Conservation (phyloP, 2,113 vertebrate genomes). For the Macroglossus sobrinus region DNA sequence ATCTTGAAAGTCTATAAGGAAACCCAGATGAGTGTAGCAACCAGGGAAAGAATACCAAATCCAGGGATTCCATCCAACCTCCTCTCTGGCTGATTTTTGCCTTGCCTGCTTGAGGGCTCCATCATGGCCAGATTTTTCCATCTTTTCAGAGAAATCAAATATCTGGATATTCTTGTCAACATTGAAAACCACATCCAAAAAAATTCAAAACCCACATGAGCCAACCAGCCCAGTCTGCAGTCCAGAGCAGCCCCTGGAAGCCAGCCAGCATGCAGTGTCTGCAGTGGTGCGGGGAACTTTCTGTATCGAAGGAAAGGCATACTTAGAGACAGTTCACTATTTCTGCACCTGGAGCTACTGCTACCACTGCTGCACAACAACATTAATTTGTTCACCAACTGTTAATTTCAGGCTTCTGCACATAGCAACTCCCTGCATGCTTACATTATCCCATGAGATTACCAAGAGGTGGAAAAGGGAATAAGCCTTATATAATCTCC, state of each 20-base stretch:
- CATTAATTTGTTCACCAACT: background rate
- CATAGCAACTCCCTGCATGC: background rate
- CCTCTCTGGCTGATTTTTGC: background rate
- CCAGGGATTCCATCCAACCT: background rate
- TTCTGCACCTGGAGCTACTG: background rate
- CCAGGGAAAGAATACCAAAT: background rate
- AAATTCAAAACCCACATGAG: background rate
- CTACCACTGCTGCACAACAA: background rate
- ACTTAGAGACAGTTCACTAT: conserved; percentile 1
- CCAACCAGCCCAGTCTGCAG: background rate
- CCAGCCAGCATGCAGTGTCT: background rate
- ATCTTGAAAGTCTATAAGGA: background rate
- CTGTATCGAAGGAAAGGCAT: background rate
- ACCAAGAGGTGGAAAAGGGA: background rate
- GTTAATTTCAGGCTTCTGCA: background rate
- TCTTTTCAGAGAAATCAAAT: conserved; percentile 27
- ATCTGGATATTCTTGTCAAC: background rate
- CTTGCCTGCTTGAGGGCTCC: background rate
- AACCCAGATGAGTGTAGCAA: background rate
- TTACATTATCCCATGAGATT: background rate
- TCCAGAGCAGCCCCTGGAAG: background rate
- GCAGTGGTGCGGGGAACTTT: background rate
- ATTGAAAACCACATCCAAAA: conserved; percentile 19
- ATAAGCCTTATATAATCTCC: background rate
- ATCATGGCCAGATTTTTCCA: background rate